Conservation (phyloP, 2,888 invertebrate species). For the Osedax frankpressi region DNA sequence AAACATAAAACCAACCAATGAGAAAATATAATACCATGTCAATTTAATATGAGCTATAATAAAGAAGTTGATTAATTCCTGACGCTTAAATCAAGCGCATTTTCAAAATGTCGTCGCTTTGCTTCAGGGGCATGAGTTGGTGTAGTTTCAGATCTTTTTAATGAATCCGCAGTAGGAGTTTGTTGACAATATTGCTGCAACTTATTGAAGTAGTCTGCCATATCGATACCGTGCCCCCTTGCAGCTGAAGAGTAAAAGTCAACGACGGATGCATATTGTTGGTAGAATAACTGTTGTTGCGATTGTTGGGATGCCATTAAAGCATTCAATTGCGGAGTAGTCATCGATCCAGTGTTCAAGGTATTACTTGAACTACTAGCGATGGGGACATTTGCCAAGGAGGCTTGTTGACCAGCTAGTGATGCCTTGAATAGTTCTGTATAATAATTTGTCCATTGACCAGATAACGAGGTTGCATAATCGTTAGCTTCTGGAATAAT, state of each 20-base stretch:
- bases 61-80: neutral
- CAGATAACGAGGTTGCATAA: neutral
- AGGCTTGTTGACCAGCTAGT: neutral
- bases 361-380: neutral
- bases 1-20: no score
- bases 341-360: neutral
- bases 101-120: neutral
- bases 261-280: neutral
- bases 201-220: neutral
- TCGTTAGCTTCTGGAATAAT: neutral
- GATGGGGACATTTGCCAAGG: neutral
- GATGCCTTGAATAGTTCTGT: neutral
- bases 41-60: no score
- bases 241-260: neutral
- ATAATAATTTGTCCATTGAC: neutral
- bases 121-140: neutral
- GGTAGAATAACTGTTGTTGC: neutral
- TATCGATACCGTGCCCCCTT: neutral
- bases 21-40: no score
- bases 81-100: neutral
- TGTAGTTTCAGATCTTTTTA: neutral
- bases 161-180: neutral
- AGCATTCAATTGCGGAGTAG: neutral
- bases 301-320: neutral
- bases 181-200: neutral